Percentiles rank a stretch among this genome's conserved stretches.
Conservation (phyloP, 1,140 invertebrate genomes). For the Saccostrea glomerata region DNA sequence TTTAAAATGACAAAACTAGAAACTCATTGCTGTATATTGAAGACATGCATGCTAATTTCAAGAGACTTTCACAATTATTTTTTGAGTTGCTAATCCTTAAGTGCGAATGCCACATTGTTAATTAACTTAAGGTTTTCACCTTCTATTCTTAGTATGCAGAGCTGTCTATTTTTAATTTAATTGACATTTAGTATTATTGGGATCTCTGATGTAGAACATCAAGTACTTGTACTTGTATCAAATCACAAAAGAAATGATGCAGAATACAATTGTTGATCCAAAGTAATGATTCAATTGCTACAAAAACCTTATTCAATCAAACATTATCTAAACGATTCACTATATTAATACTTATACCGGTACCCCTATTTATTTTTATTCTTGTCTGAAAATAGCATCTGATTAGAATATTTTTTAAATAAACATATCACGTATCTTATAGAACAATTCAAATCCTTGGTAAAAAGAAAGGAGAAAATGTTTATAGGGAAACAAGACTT, state of each 20-base stretch:
- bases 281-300: too few relatives aligned
- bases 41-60: neutral
- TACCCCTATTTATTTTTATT: too few relatives aligned
- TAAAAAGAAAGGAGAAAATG: too few relatives aligned
- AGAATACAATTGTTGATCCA: too few relatives aligned
- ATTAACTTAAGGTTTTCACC: neutral
- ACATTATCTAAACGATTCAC: too few relatives aligned
- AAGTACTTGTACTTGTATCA: neutral
- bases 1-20: neutral
- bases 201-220: constrained; percentile 20
- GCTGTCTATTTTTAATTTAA: neutral
- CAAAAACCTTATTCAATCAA: too few relatives aligned
- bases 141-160: constrained; percentile 26
- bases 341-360: too few relatives aligned
- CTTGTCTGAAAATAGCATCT: too few relatives aligned
- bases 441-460: too few relatives aligned
- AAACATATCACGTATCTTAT: too few relatives aligned
- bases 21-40: neutral
- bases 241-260: neutral
- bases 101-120: neutral
- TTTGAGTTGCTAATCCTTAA: neutral
- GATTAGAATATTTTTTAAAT: too few relatives aligned
- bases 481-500: neutral
- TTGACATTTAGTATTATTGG: constrained; percentile 13
- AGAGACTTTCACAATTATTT: neutral